Percentiles rank a stretch among this genome's conserved stretches.
These are phyloP conservation scores for Varecia variegata DNA, from an alignment of 2,797 vertebrate species.

Conservation along the genomic window DNA sequence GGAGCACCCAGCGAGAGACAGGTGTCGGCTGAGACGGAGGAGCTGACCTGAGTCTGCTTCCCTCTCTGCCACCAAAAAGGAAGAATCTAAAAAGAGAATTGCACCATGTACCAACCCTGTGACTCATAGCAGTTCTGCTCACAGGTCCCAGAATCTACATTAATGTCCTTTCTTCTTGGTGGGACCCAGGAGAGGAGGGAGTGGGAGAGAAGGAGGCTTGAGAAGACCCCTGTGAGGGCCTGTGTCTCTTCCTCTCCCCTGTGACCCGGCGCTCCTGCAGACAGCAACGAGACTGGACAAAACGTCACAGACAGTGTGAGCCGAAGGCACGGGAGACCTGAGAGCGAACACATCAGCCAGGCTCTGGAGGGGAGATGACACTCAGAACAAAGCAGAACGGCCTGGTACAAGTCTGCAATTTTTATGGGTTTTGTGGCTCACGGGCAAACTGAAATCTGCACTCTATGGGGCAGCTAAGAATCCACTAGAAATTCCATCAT, in stretches of 20 bases:
- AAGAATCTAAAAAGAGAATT: neutral
- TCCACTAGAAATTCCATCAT: neutral
- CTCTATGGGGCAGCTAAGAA: neutral
- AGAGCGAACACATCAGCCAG: neutral
- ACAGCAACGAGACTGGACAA: neutral
- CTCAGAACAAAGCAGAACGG: neutral
- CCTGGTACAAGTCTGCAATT: neutral
- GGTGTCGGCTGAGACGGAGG: neutral
- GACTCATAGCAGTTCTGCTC: neutral
- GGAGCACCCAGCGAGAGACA: neutral
- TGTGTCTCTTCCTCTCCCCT: neutral
- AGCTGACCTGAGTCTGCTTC: neutral
- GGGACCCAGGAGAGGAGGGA: neutral
- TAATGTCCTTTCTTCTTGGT: neutral
- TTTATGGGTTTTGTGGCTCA: neutral
- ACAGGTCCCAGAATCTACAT: neutral
- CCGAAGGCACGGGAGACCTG: neutral
- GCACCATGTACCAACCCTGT: neutral
- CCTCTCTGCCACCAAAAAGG: neutral
- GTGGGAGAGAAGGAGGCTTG: neutral
- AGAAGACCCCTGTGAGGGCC: neutral
- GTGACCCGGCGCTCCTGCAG: neutral
- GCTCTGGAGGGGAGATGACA: neutral
- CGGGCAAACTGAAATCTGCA: neutral
- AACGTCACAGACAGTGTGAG: neutral